Base-by-base conservation (phyloP, 2,888 invertebrate species). In the Microctonus hyperodae region DNA sequence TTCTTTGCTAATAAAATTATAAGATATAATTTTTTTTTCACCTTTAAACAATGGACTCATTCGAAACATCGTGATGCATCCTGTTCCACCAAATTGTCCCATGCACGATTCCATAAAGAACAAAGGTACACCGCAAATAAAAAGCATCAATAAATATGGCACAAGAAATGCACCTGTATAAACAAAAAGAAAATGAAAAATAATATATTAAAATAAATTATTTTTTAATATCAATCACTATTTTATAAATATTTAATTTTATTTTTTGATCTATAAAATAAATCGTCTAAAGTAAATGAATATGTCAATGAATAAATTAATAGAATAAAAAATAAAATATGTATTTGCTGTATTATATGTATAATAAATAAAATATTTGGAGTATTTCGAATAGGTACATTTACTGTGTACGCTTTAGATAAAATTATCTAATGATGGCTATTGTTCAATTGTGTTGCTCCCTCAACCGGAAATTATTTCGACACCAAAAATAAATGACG, bases 1-100 rank as follows among this genome's bases (percentile, higher is more conserved):
- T 37, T 11, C 1, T 9, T n/a, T 37, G 1, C 3, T 20, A 44
- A 7, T 44, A 5, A 16, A 44, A n/a, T 7, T 20, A n/a, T 5
- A 44, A 6, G 20, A n/a, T n/a, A n/a, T n/a, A n/a, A n/a, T 16
- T 7, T 16, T 1, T 16, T 1, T 37, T 61, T 68, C 85, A 93
- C 95, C 96, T 90, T 95, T 96, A 79, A 96, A 92, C 51, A 96
- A 84, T 0, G 96, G 95, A 64, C 89, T 90, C 76, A 93, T 89
- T 74, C 90, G 90, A 85, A 94, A 95, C 72, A 94, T 88, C 22
- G 92, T 91, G 72, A 94, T 90, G 74, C 93, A 93, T 73, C 95
- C 94, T 40, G 91, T 90, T 75, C 92, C 91, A 31, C 92, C 88
- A 84, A 94, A 94, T 81, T 96, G 96, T 20, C 96, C 96, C 75